Evolutionary conservation across 2,797 vertebrate genomes (phyloP), one percentile per base, ranked within the genome.

Genomic region (Hippopotamyrus pictus): DNA sequence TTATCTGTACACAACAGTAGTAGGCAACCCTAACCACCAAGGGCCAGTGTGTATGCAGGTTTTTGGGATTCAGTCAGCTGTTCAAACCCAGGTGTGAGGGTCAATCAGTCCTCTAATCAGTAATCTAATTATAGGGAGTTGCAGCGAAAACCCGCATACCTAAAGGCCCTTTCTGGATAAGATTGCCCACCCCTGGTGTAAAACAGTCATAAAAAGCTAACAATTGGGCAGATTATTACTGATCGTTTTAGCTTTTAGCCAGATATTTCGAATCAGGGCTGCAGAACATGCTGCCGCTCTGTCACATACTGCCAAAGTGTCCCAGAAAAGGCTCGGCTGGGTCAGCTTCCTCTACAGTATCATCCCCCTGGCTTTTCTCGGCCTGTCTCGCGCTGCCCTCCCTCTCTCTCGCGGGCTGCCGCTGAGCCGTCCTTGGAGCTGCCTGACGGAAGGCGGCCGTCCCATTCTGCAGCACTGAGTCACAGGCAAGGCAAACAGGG

Each of bases 391-490:
- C 22, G 48, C 9, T n/a, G 46, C 46, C 44, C 44, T 17, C n/a
- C 22, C 82, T 73, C 83, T 44, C 48, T 86, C 83, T 57, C 46
- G 6, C 88, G 12, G 82, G 51, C 53, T 17, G 8, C 22, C 5
- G 29, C 29, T n/a, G 17, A 44, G 88, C 44, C 3, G 25, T 33
- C 88, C 22, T 48, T n/a, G 73, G n/a, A 88, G 73, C 37, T 46
- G 86, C 29, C 65, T 53, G 50, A 12, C 9, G 12, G 83, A 79
- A 87, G n/a, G 3, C 2, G 8, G 0, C 12, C 82, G 46, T 12
- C 44, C 5, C 62, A 92, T 91, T 65, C 88, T 89, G 79, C 41
- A 91, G 88, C 22, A 73, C 37, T 92, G 94, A 93, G 84, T 94
- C 90, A 92, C 12, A 19, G 2, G 65, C 48, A 90, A 1, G 53